Conservation (phyloP, 2,888 invertebrate genomes). For the Oegoconia quadripuncta region DNA sequence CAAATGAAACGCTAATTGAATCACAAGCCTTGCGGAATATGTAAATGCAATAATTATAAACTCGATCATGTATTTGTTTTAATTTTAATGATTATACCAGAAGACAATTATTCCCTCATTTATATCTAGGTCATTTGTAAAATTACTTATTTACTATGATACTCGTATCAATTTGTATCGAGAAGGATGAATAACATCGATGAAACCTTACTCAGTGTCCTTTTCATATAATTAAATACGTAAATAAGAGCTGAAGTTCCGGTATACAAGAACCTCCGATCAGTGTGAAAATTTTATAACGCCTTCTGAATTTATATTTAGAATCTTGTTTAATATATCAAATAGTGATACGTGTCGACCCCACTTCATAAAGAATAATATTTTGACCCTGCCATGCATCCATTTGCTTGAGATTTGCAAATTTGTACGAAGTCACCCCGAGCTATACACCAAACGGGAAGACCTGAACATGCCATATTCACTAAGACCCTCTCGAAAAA, state of each 20-base stretch:
- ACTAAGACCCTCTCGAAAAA: too few species aligned
- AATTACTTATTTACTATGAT: conserved; percentile 12
- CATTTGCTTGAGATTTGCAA: too few species aligned
- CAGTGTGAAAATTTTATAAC: too few species aligned
- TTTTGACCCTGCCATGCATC: too few species aligned
- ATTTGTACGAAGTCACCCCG: too few species aligned
- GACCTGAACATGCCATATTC: too few species aligned
- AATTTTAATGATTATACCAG: conserved; percentile 20
- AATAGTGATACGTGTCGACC: too few species aligned
- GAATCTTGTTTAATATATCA: too few species aligned
- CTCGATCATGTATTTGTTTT: conserved; percentile 9
- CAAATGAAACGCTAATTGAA: conserved; percentile 11
- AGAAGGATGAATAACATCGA: conserved; percentile 2
- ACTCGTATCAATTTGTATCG: conserved; percentile 3
- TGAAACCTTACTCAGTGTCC: conserved; percentile 23
- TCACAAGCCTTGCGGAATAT: conserved; percentile 12
- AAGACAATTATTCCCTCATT: conserved; percentile 13
- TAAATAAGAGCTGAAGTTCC: conserved; percentile 26
- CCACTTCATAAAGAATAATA: too few species aligned
- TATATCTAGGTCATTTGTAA: conserved; percentile 12
- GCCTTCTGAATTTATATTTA: too few species aligned
- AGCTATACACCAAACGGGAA: too few species aligned
- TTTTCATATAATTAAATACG: conserved; percentile 39
- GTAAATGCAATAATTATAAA: conserved; percentile 9
- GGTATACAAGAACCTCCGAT: not conserved